These are phyloP conservation scores for Phengaris alcon DNA, from an alignment of 2,888 invertebrate genomes.

Conservation along the genomic window DNA sequence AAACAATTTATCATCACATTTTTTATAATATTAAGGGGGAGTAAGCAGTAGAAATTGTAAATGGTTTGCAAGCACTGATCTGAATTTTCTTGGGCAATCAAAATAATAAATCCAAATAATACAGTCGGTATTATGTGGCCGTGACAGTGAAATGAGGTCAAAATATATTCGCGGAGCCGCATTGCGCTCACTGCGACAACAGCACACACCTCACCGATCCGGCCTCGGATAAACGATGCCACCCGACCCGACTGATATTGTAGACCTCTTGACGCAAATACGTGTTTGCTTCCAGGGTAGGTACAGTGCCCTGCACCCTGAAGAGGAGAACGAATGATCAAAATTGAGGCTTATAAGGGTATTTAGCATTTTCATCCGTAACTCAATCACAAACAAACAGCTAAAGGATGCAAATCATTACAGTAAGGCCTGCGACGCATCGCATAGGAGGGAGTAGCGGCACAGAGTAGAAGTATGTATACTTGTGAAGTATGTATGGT, in stretches of 20 bases:
- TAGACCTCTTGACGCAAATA: not conserved
- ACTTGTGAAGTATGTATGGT: too few species aligned
- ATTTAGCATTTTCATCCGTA: too few species aligned
- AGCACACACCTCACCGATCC: conserved; percentile 46
- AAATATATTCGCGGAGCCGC: conserved; percentile 61
- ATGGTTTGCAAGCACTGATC: not conserved
- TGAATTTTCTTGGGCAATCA: not conserved
- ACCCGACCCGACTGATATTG: not conserved
- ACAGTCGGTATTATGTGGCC: conserved; percentile 42
- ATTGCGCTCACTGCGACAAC: conserved; percentile 67
- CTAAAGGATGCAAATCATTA: too few species aligned
- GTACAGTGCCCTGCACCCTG: too few species aligned
- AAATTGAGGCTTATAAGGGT: too few species aligned
- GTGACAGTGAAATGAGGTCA: conserved; percentile 66
- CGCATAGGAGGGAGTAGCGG: too few species aligned
- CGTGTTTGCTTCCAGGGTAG: too few species aligned
- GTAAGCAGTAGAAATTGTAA: not conserved
- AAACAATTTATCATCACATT: too few species aligned
- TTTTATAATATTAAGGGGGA: not conserved
- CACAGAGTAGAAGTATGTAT: too few species aligned
- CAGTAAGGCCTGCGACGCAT: too few species aligned
- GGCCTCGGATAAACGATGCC: not conserved
- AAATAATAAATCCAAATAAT: not conserved
- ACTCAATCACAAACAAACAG: too few species aligned
- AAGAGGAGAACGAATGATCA: too few species aligned